Percentiles rank a stretch among this genome's conserved stretches.
phyloP scores from a whole-genome alignment of 2,797 vertebrate genomes.

The Gouania willdenowi region DNA sequence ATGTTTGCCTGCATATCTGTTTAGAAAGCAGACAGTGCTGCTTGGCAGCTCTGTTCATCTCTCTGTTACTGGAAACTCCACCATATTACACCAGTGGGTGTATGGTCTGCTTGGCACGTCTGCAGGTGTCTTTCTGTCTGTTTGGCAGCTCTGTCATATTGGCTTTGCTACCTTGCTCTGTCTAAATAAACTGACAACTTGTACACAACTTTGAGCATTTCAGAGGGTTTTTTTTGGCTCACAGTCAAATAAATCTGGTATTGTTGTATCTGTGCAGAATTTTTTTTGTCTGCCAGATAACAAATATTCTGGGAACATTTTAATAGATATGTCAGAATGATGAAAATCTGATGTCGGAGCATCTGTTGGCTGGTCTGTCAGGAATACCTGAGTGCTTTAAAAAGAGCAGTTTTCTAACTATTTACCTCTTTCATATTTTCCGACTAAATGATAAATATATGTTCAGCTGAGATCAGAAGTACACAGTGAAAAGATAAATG shows the following conservation, averaged over 20 bases:
- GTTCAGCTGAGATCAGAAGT: slow-evolving; percentile 1
- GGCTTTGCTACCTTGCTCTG: slow-evolving; percentile 24
- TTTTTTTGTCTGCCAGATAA: slow-evolving; percentile 20
- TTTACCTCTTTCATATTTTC: slow-evolving; percentile 7
- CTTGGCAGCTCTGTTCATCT: slow-evolving; percentile 29
- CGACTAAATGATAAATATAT: background rate
- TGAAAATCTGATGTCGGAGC: slow-evolving; percentile 24
- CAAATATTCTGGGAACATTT: slow-evolving; percentile 32
- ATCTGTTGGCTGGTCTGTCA: slow-evolving; percentile 29
- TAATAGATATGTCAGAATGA: slow-evolving; percentile 39
- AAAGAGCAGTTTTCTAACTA: slow-evolving; percentile 1
- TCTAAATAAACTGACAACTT: slow-evolving; percentile 37
- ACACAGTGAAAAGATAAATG: background rate
- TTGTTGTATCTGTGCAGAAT: slow-evolving; percentile 16
- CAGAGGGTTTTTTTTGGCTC: slow-evolving; percentile 34
- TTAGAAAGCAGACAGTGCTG: slow-evolving; percentile 23
- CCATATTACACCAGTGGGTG: slow-evolving; percentile 33
- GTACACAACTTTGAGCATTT: slow-evolving; percentile 37
- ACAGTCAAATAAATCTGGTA: slow-evolving; percentile 18
- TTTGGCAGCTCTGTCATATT: slow-evolving; percentile 35
- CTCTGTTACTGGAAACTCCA: slow-evolving; percentile 37
- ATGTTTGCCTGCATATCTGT: slow-evolving; percentile 32
- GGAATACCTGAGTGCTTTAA: slow-evolving; percentile 1
- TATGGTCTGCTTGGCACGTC: slow-evolving; percentile 42
- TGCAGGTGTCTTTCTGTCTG: slow-evolving; percentile 42